Percentiles rank a stretch among this genome's conserved stretches.
Evolutionary conservation across 1,140 invertebrate genomes (phyloP).

Genomic region (Macrotrachela quadricornifera): DNA sequence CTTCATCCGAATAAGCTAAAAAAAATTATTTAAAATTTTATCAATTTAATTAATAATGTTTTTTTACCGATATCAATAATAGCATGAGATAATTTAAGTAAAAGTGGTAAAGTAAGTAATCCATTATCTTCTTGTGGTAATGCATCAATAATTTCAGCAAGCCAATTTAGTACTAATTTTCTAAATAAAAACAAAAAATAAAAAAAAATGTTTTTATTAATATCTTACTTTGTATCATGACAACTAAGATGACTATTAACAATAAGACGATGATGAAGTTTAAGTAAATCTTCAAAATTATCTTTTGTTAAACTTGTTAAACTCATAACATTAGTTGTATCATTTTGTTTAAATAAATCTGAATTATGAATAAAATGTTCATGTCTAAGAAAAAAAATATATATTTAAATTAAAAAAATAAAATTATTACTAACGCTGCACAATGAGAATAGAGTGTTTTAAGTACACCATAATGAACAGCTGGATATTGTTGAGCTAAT

Average conservation of each 20-base stretch:
- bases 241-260: no score
- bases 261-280: not conserved
- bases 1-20: not conserved
- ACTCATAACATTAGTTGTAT: not conserved
- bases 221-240: no score
- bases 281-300: slow-evolving; percentile 3
- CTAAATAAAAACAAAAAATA: no score
- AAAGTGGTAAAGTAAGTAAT: not conserved
- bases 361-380: slow-evolving; percentile 7
- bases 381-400: not conserved
- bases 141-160: not conserved
- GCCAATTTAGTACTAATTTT: slow-evolving; percentile 1
- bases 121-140: not conserved
- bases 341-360: not conserved
- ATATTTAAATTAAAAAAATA: no score
- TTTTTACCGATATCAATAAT: not conserved
- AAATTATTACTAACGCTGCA: slow-evolving; percentile 31
- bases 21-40: no score
- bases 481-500: slow-evolving; percentile 40
- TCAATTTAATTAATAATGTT: not conserved
- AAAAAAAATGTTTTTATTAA: no score
- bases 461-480: slow-evolving; percentile 25
- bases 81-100: slow-evolving; percentile 1
- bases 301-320: not conserved
- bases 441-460: slow-evolving; percentile 59